Evolutionary conservation across 2,888 invertebrate genomes (phyloP), one percentile per base, ranked within the genome.

Genomic region (Drosophila yooni): DNA sequence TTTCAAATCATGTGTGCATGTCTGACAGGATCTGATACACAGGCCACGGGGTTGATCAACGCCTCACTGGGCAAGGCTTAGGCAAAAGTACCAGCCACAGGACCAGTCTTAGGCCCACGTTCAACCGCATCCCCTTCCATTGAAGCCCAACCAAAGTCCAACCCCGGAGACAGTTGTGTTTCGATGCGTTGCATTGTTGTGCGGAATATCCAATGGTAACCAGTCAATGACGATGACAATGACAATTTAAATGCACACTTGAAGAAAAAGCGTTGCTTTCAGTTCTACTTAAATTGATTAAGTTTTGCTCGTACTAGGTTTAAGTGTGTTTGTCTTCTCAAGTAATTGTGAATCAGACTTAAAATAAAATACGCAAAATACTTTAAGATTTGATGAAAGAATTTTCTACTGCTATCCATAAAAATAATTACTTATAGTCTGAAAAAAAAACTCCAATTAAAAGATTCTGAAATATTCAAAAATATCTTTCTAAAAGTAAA

Each of bases 121-220:
- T 6, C 15, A 46, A 46, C 15, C 25, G 8, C 25, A 27, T 2
- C 33, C 25, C 48, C n/a, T 5, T 50, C 51, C 34, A 8, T 46
- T 3, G n/a, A 27, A 57, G 27, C 15, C 34, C 53, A 34, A 10
- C 8, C 46, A 8, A 33, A 15, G 6, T 29, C 31, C 64, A 66
- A 58, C 63, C 60, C 54, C 40, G 33, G 21, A 10, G 54, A 57
- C 61, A 50, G 34, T 61, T 40, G 48, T 64, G 64, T 69, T 56
- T 34, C 67, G 68, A 33, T 79, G 81, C 65, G 60, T 74, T 65
- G 62, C 57, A 73, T 76, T 74, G 81, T 73, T 61, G 63, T 38
- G 57, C 51, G 80, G 78, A 89, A 83, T 80, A 86, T 87, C 85
- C 89, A 89, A 89, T 86, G 64, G 85, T 80, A 89, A 89, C 85